Evolutionary conservation across 2,888 invertebrate genomes (phyloP).

Genomic region (Onthophagus sagittarius): DNA sequence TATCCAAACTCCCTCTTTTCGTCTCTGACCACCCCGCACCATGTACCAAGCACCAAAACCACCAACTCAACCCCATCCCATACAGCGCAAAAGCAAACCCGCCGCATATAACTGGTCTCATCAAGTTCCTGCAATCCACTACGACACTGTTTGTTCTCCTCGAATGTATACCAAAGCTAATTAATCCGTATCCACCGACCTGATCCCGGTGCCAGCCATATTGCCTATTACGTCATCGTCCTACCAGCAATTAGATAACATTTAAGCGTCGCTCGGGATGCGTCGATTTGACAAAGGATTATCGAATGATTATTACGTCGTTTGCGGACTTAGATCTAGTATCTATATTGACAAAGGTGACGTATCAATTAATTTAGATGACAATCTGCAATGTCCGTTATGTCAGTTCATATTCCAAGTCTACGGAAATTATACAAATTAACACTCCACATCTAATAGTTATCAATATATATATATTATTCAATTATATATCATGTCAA

Average conservation of each 20-base stretch:
- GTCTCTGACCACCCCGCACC: slow-evolving; percentile 15
- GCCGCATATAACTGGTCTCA: slow-evolving; percentile 31
- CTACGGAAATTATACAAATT: not conserved
- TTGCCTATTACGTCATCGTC: slow-evolving; percentile 4
- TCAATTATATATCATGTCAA: too few species aligned
- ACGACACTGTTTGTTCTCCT: slow-evolving; percentile 31
- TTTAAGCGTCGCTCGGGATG: slow-evolving; percentile 31
- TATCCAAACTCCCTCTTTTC: not conserved
- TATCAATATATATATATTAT: too few species aligned
- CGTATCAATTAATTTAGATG: not conserved
- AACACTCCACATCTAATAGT: too few species aligned
- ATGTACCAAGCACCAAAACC: slow-evolving; percentile 16
- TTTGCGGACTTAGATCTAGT: not conserved
- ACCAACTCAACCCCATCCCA: not conserved
- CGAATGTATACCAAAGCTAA: slow-evolving; percentile 35
- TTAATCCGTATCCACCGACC: slow-evolving; percentile 34
- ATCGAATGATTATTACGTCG: slow-evolving; percentile 33
- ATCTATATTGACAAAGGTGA: not conserved
- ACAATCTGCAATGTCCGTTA: not conserved
- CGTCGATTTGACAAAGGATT: slow-evolving; percentile 37
- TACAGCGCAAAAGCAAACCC: slow-evolving; percentile 2
- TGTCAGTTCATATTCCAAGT: not conserved
- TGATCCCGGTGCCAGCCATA: slow-evolving; percentile 24
- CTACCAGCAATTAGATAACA: slow-evolving; percentile 35
- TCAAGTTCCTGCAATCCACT: slow-evolving; percentile 29